Evolutionary conservation across 2,113 vertebrate species (phyloP).

Genomic region (Engraulis encrasicolus): DNA sequence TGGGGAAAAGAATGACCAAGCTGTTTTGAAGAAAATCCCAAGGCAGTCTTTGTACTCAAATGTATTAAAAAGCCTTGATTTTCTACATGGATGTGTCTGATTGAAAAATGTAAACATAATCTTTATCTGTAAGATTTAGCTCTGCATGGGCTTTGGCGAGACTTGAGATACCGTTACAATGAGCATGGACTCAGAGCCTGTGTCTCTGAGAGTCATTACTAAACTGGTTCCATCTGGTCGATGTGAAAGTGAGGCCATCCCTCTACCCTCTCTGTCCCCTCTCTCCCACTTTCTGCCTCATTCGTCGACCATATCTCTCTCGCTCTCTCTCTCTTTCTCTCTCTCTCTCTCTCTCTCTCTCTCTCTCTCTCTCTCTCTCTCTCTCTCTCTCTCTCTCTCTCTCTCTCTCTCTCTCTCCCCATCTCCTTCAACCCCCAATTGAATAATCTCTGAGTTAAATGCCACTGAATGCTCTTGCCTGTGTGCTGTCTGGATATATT

Average conservation of each 20-base stretch:
- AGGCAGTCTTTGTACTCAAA: too few relatives aligned
- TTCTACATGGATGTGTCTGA: too few relatives aligned
- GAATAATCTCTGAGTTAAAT: neutral
- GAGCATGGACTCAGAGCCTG: neutral
- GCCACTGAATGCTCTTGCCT: neutral
- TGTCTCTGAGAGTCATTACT: neutral
- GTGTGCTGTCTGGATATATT: neutral
- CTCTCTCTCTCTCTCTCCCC: neutral
- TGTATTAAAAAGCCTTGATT: too few relatives aligned
- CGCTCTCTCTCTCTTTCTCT: constrained; percentile 1
- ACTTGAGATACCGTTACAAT: too few relatives aligned
- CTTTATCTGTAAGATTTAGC: too few relatives aligned
- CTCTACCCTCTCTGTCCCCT: neutral
- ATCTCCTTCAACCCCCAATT: neutral
- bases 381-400: neutral
- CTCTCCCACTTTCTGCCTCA: neutral
- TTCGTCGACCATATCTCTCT: neutral
- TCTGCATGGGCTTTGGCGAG: too few relatives aligned
- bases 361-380: neutral
- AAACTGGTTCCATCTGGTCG: constrained; percentile 3
- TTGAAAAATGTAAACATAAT: too few relatives aligned
- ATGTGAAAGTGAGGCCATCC: neutral
- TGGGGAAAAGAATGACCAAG: too few relatives aligned
- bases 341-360: neutral
- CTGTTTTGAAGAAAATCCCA: too few relatives aligned